Conservation (phyloP, 53 echinoderm and acorn worm species). For the Paelopatides confundens region DNA sequence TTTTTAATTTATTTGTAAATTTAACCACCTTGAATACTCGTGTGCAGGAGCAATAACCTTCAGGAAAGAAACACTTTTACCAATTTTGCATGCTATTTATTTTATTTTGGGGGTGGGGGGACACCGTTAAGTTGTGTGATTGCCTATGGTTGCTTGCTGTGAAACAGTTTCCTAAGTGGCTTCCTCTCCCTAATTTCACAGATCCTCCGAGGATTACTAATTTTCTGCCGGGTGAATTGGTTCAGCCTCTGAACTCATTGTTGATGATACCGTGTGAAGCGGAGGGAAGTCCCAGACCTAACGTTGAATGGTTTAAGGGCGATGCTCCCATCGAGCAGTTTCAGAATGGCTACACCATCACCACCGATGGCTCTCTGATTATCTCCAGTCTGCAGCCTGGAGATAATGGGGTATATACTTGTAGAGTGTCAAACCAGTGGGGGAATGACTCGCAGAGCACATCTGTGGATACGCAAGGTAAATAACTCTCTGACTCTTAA, state of each 20-base stretch:
- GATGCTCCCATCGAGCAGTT: constrained; percentile 64
- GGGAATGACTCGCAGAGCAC: constrained; percentile 74
- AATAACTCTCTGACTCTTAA: too few species aligned
- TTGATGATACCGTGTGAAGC: constrained; percentile 79
- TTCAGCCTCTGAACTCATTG: constrained; percentile 68
- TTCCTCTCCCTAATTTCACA: too few species aligned
- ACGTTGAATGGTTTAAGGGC: constrained; percentile 87
- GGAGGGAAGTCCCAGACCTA: constrained; percentile 76
- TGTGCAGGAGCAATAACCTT: too few species aligned
- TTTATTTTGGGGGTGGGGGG: too few species aligned
- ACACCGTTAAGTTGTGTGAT: too few species aligned
- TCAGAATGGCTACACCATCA: constrained; percentile 83
- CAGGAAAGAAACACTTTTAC: too few species aligned
- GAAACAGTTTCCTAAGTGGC: too few species aligned
- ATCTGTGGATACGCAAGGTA: constrained; percentile 84
- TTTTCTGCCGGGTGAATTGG: constrained; percentile 58
- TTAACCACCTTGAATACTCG: too few species aligned
- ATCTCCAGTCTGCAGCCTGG: constrained; percentile 86
- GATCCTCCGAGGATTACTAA: constrained; percentile 80
- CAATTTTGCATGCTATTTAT: too few species aligned
- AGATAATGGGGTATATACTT: constrained; percentile 86
- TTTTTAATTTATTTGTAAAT: too few species aligned
- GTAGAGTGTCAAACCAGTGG: constrained; percentile 75
- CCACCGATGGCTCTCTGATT: constrained; percentile 77
- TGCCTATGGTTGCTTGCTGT: too few species aligned